Evolutionary conservation across 2,797 vertebrate species (phyloP).

Genomic region (Agapornis canus): DNA sequence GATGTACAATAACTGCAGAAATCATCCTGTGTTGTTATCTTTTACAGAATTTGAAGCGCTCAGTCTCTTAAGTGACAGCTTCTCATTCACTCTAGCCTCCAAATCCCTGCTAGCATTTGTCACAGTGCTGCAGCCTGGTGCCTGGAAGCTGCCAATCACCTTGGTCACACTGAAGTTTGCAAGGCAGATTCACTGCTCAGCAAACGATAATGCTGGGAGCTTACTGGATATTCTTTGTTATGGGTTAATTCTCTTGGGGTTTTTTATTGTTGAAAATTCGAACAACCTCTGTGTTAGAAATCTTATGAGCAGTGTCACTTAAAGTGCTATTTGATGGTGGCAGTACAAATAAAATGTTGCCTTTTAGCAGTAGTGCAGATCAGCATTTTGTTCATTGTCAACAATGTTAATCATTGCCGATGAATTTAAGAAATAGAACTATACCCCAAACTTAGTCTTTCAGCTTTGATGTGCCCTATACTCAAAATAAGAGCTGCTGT

Average conservation of each 20-base stretch:
- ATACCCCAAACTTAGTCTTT: not conserved
- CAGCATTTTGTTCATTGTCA: not conserved
- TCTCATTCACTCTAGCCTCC: constrained; percentile 40
- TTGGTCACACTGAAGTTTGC: not conserved
- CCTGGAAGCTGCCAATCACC: constrained; percentile 29
- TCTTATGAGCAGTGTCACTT: not conserved
- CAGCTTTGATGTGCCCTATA: not conserved
- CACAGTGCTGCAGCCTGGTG: not conserved
- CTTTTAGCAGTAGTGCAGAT: not conserved
- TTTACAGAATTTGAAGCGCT: constrained; percentile 22
- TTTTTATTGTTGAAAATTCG: not conserved
- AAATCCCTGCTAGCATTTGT: constrained; percentile 16
- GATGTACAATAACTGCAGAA: constrained; percentile 8
- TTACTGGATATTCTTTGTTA: not conserved
- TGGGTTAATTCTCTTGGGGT: not conserved
- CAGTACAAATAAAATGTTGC: not conserved
- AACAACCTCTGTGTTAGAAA: not conserved
- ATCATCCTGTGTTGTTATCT: not conserved
- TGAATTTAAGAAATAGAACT: not conserved
- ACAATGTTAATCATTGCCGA: not conserved
- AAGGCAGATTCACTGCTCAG: constrained; percentile 13
- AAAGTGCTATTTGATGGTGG: not conserved
- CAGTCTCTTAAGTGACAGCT: constrained; percentile 12
- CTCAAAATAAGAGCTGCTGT: not conserved
- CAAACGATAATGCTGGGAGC: not conserved